phyloP scores from a whole-genome alignment of 1,140 invertebrate genomes.

The Eumaeus atala region DNA sequence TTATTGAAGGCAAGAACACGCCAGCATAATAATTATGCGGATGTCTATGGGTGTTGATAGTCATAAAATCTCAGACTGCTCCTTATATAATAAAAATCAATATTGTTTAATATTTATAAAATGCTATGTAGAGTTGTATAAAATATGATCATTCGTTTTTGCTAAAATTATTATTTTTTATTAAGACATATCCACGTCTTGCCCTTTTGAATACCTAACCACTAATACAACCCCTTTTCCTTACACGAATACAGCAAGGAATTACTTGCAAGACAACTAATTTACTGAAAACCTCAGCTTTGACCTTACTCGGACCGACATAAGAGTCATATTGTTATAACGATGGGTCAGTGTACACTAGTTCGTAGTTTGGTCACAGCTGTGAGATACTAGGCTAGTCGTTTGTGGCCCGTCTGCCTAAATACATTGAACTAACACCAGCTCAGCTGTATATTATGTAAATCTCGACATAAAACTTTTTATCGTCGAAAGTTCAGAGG shows the following conservation, averaged over 20 bases:
- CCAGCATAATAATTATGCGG: no score
- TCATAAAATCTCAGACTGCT: no score
- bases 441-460: slow-evolving; percentile 26
- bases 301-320: neutral
- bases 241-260: slow-evolving; percentile 23
- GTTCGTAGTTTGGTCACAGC: slow-evolving; percentile 28
- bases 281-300: neutral
- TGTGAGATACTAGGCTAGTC: slow-evolving; percentile 29
- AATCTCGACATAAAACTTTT: slow-evolving; percentile 8
- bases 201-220: slow-evolving; percentile 19
- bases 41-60: no score
- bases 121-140: no score
- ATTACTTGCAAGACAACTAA: slow-evolving; percentile 27
- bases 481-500: no score
- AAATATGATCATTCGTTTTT: no score
- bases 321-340: slow-evolving; percentile 15
- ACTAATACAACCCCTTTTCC: slow-evolving; percentile 24
- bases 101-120: no score
- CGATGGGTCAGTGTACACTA: neutral
- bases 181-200: neutral
- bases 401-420: slow-evolving; percentile 33
- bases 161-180: slow-evolving; percentile 9
- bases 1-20: no score
- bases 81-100: no score
- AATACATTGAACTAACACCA: slow-evolving; percentile 29